phyloP scores from a whole-genome alignment of 2,113 vertebrate species.

The Oxyura jamaicensis region DNA sequence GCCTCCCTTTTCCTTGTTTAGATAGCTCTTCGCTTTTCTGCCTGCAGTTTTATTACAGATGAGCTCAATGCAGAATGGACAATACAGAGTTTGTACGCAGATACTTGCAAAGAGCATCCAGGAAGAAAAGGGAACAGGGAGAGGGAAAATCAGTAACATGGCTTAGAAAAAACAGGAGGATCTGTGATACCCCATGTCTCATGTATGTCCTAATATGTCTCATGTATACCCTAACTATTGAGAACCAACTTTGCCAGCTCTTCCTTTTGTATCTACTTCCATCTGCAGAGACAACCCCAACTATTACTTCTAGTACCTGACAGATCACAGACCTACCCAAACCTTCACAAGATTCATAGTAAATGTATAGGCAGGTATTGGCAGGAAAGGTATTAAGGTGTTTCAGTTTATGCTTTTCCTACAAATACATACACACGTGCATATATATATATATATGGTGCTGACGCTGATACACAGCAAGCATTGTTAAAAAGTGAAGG shows the following conservation, averaged over 20 bases:
- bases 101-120: rapidly evolving
- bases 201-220: background rate
- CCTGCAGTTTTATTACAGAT: background rate
- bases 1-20: background rate
- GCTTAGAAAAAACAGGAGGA: background rate
- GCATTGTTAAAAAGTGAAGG: background rate
- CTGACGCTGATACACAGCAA: background rate
- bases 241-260: background rate
- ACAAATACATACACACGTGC: background rate
- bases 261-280: background rate
- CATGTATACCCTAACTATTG: background rate
- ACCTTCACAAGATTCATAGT: background rate
- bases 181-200: background rate
- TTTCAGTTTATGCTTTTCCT: background rate
- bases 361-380: background rate
- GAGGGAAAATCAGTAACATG: background rate
- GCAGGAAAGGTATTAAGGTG: background rate
- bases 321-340: background rate
- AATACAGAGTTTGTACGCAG: background rate
- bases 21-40: background rate
- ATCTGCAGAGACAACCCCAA: background rate
- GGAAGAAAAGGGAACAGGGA: background rate
- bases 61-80: rapidly evolving
- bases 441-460: background rate
- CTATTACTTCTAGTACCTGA: background rate